Percentiles rank a stretch among this genome's conserved stretches.
These are phyloP conservation scores for Neuroscelio doddi DNA, from an alignment of 2,888 invertebrate species.

Conservation along the genomic window DNA sequence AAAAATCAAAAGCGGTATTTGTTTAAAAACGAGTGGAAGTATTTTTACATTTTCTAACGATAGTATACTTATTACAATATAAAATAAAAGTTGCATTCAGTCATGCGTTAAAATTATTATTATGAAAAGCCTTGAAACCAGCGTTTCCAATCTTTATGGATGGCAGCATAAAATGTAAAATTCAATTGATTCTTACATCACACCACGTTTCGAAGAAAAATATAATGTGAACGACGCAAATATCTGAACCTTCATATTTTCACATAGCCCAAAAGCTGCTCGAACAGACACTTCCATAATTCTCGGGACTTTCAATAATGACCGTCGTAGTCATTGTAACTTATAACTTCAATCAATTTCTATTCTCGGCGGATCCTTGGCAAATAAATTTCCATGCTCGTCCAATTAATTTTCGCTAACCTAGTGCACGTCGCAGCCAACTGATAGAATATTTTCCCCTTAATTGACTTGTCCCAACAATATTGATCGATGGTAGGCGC, in stretches of 20 bases:
- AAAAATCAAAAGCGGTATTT: no score
- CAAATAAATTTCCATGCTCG: constrained; percentile 26
- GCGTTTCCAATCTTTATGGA: no score
- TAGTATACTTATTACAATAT: no score
- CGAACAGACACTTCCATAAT: constrained; percentile 4
- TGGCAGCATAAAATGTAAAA: no score
- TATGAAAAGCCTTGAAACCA: no score
- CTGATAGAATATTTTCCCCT: constrained; percentile 1
- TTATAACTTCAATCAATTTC: constrained; percentile 16
- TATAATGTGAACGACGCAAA: not conserved
- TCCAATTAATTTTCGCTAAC: constrained; percentile 35
- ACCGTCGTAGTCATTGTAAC: not conserved
- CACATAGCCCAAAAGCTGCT: not conserved
- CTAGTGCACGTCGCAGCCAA: not conserved
- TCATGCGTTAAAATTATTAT: no score
- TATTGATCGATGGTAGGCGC: not conserved
- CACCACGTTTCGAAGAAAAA: not conserved
- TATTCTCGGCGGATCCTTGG: constrained; percentile 17
- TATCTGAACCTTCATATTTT: constrained; percentile 5
- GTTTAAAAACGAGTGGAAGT: no score
- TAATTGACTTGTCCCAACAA: not conserved
- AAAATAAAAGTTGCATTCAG: no score
- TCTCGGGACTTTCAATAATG: constrained; percentile 13
- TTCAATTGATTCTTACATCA: constrained; percentile 9
- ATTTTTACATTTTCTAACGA: no score